phyloP scores from a whole-genome alignment of 2,797 vertebrate genomes.

The Poeciliopsis paucimaculata region DNA sequence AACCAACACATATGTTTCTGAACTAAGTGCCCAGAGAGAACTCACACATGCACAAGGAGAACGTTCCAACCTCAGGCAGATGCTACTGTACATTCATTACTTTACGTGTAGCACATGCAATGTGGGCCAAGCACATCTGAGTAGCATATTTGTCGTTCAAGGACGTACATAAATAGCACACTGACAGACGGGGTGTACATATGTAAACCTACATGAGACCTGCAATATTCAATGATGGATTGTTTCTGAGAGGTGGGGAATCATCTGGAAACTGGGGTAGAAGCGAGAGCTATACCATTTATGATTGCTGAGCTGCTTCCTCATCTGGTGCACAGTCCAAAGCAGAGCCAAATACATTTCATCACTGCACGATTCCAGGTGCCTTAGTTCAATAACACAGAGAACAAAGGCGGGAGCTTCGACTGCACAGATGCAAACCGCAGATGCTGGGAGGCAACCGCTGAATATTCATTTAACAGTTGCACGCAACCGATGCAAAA shows the following conservation, averaged over 20 bases:
- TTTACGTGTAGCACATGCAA: not conserved
- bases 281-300: conserved; percentile 22
- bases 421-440: conserved; percentile 48
- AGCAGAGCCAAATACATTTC: conserved; percentile 58
- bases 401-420: conserved; percentile 47
- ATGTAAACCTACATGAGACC: not conserved
- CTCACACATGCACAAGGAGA: not conserved
- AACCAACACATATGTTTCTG: not conserved
- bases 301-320: conserved; percentile 40
- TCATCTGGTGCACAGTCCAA: conserved; percentile 59
- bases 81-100: not conserved
- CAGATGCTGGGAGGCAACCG: conserved; percentile 38
- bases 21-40: not conserved
- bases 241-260: conserved; percentile 7
- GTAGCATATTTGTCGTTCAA: not conserved
- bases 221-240: conserved; percentile 10
- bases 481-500: conserved; percentile 9
- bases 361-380: conserved; percentile 53
- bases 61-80: not conserved
- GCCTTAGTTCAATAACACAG: conserved; percentile 49
- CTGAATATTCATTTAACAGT: conserved; percentile 51
- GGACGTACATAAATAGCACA: not conserved
- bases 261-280: conserved; percentile 17
- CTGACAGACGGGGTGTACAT: not conserved
- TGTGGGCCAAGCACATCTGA: not conserved